A percentile compares a stretch with the other conserved stretches of the same genome.
Conservation (phyloP, 2,888 invertebrate species). For the Oxycera nigricornis region DNA sequence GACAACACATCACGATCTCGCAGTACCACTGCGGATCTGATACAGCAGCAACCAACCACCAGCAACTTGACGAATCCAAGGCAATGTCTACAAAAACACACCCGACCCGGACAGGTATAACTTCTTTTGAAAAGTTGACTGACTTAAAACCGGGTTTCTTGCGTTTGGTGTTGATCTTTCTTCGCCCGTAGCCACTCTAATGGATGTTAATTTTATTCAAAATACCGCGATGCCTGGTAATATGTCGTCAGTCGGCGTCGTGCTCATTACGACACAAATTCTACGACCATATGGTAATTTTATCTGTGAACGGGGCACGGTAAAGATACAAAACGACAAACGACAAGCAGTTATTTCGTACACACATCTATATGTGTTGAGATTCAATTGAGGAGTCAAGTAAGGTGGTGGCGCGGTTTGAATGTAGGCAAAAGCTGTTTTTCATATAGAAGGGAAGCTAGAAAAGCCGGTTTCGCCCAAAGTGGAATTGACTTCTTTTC, state of each 20-base stretch:
- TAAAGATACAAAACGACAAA: too few relatives aligned
- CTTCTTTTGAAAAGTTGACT: constrained; percentile 35
- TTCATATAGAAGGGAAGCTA: too few relatives aligned
- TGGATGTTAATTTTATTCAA: constrained; percentile 32
- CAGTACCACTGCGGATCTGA: neutral
- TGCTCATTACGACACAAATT: constrained; percentile 34
- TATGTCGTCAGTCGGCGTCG: constrained; percentile 32
- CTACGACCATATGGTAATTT: constrained; percentile 37
- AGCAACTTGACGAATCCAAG: constrained; percentile 14
- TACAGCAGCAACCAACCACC: neutral
- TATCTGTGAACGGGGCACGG: too few relatives aligned
- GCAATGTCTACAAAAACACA: too few relatives aligned
- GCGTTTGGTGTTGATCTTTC: constrained; percentile 18
- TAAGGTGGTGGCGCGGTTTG: too few relatives aligned
- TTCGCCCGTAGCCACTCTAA: constrained; percentile 12
- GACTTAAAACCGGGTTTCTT: constrained; percentile 27
- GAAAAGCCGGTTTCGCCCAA: too few relatives aligned
- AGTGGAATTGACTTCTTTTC: too few relatives aligned
- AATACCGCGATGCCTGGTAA: constrained; percentile 18
- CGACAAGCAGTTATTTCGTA: too few relatives aligned
- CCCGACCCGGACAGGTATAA: neutral
- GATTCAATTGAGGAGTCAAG: too few relatives aligned
- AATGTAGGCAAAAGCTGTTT: too few relatives aligned
- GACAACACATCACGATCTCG: neutral
- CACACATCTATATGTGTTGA: too few relatives aligned